Base-by-base conservation (phyloP, 1,140 invertebrate species). In the Stegodyphus mimosarum region DNA sequence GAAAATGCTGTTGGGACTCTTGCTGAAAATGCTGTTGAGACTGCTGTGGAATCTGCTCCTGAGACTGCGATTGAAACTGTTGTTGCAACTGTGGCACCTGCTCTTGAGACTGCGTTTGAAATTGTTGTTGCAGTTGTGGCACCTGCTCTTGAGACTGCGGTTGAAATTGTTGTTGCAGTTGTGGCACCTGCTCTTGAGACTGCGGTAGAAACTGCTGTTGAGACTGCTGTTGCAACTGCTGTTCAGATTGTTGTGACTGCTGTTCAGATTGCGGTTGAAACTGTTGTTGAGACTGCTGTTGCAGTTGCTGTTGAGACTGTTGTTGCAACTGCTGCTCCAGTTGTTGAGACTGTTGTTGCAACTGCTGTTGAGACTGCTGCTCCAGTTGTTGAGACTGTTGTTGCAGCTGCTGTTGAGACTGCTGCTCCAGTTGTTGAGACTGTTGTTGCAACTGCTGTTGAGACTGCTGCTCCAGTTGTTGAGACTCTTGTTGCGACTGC, bases 361-460 rank as follows among this genome's bases (percentile, higher is more conserved):
- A n/a, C 64, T 66, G 64, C 7, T 55, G 13, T 7, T 6, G 17
- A 66, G 7, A n/a, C 17, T n/a, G 64, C 64, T 67, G 64, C 7
- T n/a, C 64, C 6, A 15, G 6, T n/a, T 67, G 64, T 18, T 67
- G 64, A 7, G 64, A 17, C 64, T 67, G 64, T 67, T 60, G 69
- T n/a, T 71, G 18, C 3, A 5, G 2, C 49, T 48, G 69, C 7
- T 1, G 7, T 71, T 71, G 69, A 52, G 6, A 9, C 17, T 49
- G 6, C 48, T 33, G 69, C 69, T 70, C 6, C 6, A 11, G 2
- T 33, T 71, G 69, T 48, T 71, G 13, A 67, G 64, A 63, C 6
- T 77, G 63, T 17, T 50, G 55, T 9, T 67, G n/a, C 33, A 53
- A 13, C 5, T 71, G 78, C 10, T 71, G 69, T 71, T 70, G 78